Percentiles rank a stretch among this genome's conserved stretches.
These are phyloP conservation scores for Panzeria rudis DNA, from an alignment of 2,888 invertebrate species.

Conservation along the genomic window DNA sequence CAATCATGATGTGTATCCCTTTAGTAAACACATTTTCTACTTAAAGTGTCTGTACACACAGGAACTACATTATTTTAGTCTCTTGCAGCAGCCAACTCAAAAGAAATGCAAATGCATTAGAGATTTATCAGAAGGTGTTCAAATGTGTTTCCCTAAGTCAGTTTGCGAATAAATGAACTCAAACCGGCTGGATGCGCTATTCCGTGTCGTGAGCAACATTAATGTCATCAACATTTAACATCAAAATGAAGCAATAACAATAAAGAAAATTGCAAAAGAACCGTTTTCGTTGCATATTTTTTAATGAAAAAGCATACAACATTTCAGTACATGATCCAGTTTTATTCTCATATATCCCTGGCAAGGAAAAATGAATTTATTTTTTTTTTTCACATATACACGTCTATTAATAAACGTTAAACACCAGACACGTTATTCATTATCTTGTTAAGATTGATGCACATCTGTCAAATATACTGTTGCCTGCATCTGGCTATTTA, in stretches of 20 bases:
- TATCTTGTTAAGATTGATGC: slow-evolving; percentile 66
- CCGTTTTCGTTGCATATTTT: slow-evolving; percentile 57
- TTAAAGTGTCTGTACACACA: slow-evolving; percentile 17
- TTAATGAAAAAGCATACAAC: slow-evolving; percentile 39
- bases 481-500: slow-evolving; percentile 9
- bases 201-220: slow-evolving; percentile 22
- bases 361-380: slow-evolving; percentile 11
- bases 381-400: slow-evolving; percentile 67
- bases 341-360: slow-evolving; percentile 30
- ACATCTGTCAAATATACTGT: slow-evolving; percentile 61
- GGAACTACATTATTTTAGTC: slow-evolving; percentile 18
- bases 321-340: slow-evolving; percentile 36
- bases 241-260: slow-evolving; percentile 64
- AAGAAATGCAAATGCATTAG: slow-evolving; percentile 31
- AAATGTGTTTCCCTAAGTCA: slow-evolving; percentile 34
- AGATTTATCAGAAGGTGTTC: slow-evolving; percentile 57
- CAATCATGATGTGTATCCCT: slow-evolving; percentile 44
- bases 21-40: slow-evolving; percentile 28
- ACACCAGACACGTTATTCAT: slow-evolving; percentile 62
- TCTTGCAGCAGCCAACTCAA: not conserved
- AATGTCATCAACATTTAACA: slow-evolving; percentile 58
- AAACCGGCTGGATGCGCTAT: slow-evolving; percentile 42
- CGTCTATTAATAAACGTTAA: slow-evolving; percentile 63
- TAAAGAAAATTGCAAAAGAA: slow-evolving; percentile 48
- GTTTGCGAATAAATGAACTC: slow-evolving; percentile 12